Percentiles rank a stretch among this genome's conserved stretches.
These are phyloP conservation scores for Acromyrmex echinatior DNA, from an alignment of 1,140 invertebrate species.

Conservation along the genomic window DNA sequence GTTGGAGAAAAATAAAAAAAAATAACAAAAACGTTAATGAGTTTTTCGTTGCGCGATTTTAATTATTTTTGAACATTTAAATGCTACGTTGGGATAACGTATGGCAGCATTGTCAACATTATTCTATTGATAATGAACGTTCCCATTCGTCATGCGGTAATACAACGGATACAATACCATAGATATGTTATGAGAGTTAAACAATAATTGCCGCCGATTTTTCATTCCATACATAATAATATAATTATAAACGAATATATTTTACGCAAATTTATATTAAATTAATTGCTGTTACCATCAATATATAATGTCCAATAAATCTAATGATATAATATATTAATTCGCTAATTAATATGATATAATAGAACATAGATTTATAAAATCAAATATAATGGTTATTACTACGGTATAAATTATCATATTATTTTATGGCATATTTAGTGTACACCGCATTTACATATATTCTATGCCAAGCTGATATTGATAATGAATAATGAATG, in stretches of 20 bases:
- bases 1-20: neutral
- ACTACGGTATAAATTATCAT: neutral
- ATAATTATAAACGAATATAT: conserved; percentile 31
- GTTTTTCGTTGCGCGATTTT: neutral
- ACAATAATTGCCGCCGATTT: conserved; percentile 17
- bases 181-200: neutral
- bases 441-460: neutral
- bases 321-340: conserved; percentile 47
- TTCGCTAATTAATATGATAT: conserved; percentile 40
- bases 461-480: neutral
- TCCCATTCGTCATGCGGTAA: conserved; percentile 20
- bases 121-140: conserved; percentile 26
- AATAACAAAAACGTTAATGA: neutral
- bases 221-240: conserved; percentile 31
- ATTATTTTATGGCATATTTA: conserved; percentile 18
- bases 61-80: conserved; percentile 39
- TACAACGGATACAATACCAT: conserved; percentile 30
- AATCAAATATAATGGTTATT: conserved; percentile 44
- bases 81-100: neutral
- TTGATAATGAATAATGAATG: conserved; percentile 12
- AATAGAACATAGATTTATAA: conserved; percentile 44
- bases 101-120: conserved; percentile 3
- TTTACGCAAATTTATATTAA: conserved; percentile 22
- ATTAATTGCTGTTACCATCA: conserved; percentile 7
- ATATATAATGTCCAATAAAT: conserved; percentile 44